Conservation (phyloP, 92 coral and sea anemone species). For the Heliopora coerulea region DNA sequence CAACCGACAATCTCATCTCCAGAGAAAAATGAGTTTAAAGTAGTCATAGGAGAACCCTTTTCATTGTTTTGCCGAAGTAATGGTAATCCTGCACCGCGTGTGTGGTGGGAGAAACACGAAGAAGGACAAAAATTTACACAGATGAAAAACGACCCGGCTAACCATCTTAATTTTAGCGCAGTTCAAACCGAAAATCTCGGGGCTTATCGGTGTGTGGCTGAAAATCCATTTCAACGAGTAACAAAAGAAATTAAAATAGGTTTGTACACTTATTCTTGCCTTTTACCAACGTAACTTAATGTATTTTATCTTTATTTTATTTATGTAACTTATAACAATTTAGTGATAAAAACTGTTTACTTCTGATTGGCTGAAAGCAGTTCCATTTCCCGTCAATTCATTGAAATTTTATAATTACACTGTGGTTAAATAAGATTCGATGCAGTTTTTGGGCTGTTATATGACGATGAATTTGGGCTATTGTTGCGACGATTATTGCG, state of each 20-base stretch:
- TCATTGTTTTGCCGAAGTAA: slow-evolving; percentile 49
- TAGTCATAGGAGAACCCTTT: slow-evolving; percentile 2
- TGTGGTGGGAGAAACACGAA: slow-evolving; percentile 54
- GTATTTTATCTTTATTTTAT: too few species aligned
- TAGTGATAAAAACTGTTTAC: too few species aligned
- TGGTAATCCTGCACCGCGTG: slow-evolving; percentile 65
- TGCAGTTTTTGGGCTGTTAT: too few species aligned
- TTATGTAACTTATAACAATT: too few species aligned
- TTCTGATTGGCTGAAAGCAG: too few species aligned
- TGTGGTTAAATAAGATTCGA: too few species aligned
- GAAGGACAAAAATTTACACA: not conserved
- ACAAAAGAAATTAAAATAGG: not conserved
- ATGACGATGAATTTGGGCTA: too few species aligned
- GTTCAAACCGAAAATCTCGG: slow-evolving; percentile 40
- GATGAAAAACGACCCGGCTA: not conserved
- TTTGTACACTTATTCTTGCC: not conserved
- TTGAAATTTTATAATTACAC: too few species aligned
- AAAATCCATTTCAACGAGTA: slow-evolving; percentile 20
- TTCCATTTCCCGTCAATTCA: too few species aligned
- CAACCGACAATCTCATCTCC: slow-evolving; percentile 15
- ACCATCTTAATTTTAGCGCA: slow-evolving; percentile 7
- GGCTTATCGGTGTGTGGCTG: slow-evolving; percentile 63
- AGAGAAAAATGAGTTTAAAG: not conserved
- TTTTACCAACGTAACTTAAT: too few species aligned
- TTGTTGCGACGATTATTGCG: too few species aligned